These are phyloP conservation scores for Manis javanica DNA, from an alignment of 2,797 vertebrate genomes.

Conservation along the genomic window DNA sequence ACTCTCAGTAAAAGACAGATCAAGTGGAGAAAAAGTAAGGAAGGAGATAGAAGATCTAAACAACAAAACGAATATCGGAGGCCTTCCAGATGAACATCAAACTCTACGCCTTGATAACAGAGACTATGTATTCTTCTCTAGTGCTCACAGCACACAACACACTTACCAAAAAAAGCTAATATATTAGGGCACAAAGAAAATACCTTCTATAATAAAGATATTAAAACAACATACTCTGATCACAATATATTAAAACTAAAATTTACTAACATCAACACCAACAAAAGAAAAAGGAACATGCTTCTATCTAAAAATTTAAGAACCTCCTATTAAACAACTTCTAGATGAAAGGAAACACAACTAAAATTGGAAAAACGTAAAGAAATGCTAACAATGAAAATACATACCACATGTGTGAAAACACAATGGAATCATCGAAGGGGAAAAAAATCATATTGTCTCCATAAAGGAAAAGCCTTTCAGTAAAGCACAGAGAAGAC, in stretches of 20 bases:
- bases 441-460: neutral
- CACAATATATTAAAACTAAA: neutral
- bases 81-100: neutral
- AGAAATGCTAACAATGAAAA: neutral
- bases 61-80: neutral
- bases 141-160: neutral
- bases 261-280: neutral
- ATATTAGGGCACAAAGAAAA: neutral
- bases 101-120: neutral
- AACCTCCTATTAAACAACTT: neutral
- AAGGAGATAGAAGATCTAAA: neutral
- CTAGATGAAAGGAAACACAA: neutral
- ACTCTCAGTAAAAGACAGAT: neutral
- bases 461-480: neutral
- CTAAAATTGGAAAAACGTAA: constrained; percentile 13
- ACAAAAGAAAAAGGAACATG: neutral
- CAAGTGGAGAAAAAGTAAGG: neutral
- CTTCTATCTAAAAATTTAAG: neutral
- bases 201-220: neutral
- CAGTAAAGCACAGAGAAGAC: too few relatives aligned
- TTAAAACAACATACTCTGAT: neutral
- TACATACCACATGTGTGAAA: neutral
- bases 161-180: neutral
- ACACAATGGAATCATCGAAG: neutral
- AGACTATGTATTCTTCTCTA: neutral